Evolutionary conservation across 2,113 vertebrate genomes (phyloP).

Genomic region (Hirundichthys speculiger): DNA sequence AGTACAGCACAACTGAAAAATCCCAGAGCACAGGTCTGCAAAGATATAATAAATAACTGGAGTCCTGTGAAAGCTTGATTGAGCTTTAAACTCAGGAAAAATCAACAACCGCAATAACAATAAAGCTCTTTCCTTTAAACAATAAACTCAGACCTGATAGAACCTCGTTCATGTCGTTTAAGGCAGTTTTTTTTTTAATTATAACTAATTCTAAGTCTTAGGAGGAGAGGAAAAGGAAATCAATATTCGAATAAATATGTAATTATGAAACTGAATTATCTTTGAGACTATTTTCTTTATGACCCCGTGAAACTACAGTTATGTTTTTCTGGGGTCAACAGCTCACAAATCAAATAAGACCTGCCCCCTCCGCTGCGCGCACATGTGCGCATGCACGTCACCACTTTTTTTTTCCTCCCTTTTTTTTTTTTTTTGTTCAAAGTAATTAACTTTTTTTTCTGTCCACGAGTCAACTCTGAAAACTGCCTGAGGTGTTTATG

Average conservation of each 20-base stretch:
- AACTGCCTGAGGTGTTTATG: conserved; percentile 35
- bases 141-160: too few species aligned
- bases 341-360: conserved; percentile 65
- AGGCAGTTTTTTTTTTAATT: too few species aligned
- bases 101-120: too few species aligned
- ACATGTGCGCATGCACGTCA: conserved; percentile 45
- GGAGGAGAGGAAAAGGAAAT: too few species aligned
- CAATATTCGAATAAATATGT: too few species aligned
- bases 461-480: conserved; percentile 35
- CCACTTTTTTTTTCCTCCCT: not conserved
- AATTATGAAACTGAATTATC: not conserved
- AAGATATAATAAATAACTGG: not conserved
- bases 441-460: conserved; percentile 48
- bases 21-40: not conserved
- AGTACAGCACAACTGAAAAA: conserved; percentile 35
- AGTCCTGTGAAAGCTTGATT: not conserved
- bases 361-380: conserved; percentile 57
- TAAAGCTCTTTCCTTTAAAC: too few species aligned
- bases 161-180: too few species aligned
- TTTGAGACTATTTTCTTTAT: too few species aligned
- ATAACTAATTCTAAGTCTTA: too few species aligned
- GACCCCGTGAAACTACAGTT: not conserved
- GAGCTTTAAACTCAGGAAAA: too few species aligned
- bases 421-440: conserved; percentile 13
- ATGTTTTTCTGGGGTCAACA: conserved; percentile 48